A percentile compares a stretch with the other conserved stretches of the same genome.
These are phyloP conservation scores for Drosophila trapezifrons DNA, from an alignment of 1,140 invertebrate genomes.

Conservation along the genomic window DNA sequence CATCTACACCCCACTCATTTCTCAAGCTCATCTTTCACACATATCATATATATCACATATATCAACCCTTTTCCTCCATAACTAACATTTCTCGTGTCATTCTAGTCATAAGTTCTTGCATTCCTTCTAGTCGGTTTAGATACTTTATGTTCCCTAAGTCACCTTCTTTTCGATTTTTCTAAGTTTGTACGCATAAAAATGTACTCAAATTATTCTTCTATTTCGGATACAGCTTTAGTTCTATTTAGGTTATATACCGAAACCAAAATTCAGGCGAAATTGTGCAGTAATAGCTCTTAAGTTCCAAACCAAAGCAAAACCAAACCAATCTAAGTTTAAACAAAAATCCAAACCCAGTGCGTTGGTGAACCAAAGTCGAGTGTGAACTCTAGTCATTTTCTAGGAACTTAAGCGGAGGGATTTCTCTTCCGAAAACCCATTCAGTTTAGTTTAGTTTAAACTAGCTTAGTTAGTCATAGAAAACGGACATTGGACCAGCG, in stretches of 20 bases:
- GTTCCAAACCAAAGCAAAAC: constrained; percentile 46
- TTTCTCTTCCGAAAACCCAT: constrained; percentile 11
- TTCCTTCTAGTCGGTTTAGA: constrained; percentile 48
- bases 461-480: constrained; percentile 44
- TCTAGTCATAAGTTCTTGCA: constrained; percentile 49
- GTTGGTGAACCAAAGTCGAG: constrained; percentile 68
- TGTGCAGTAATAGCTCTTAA: constrained; percentile 82
- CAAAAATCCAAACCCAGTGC: constrained; percentile 53
- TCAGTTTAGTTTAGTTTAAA: constrained; percentile 47
- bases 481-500: constrained; percentile 77
- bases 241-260: constrained; percentile 45
- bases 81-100: neutral
- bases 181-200: constrained; percentile 13
- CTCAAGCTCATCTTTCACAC: neutral
- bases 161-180: constrained; percentile 38
- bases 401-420: constrained; percentile 57
- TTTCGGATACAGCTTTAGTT: constrained; percentile 61
- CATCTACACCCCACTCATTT: constrained; percentile 1
- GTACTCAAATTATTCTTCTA: constrained; percentile 30
- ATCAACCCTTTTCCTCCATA: neutral
- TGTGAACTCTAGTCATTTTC: constrained; percentile 83
- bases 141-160: constrained; percentile 21
- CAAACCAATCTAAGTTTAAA: constrained; percentile 53
- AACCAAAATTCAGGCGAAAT: constrained; percentile 81
- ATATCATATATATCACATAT: constrained; percentile 6